phyloP scores from a whole-genome alignment of 2,888 invertebrate genomes.

The Cordilura impudica region DNA sequence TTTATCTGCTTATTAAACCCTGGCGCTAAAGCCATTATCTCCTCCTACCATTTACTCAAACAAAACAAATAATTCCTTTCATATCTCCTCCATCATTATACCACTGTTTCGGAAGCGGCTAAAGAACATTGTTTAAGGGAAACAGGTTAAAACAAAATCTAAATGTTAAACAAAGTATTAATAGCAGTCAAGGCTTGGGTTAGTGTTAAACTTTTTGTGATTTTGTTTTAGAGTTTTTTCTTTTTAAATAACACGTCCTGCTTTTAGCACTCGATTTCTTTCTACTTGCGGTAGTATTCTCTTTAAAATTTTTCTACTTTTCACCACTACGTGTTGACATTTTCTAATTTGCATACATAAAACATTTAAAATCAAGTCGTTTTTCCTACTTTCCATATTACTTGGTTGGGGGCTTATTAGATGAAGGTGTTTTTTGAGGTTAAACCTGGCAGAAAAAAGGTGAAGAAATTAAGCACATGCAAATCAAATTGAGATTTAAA shows the following conservation, averaged over 20 bases:
- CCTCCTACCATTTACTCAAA: no score
- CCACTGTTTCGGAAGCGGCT: not conserved
- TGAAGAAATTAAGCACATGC: conserved; percentile 49
- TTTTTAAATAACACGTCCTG: conserved; percentile 11
- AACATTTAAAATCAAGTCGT: conserved; percentile 44
- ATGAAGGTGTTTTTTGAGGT: conserved; percentile 19
- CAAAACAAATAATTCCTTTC: no score
- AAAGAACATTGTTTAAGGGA: not conserved
- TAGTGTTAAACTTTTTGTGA: not conserved
- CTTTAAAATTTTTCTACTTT: not conserved
- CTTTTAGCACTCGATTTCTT: not conserved
- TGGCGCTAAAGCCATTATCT: no score
- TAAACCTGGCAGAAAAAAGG: conserved; percentile 14
- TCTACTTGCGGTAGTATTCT: no score
- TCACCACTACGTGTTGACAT: conserved; percentile 40
- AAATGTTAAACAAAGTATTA: conserved; percentile 19
- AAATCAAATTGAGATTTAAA: conserved; percentile 56
- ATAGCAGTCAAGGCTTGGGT: not conserved
- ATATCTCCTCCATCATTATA: no score
- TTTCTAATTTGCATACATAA: conserved; percentile 52
- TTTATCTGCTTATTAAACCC: no score
- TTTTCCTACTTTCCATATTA: no score
- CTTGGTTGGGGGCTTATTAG: not conserved
- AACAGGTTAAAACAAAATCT: conserved; percentile 9
- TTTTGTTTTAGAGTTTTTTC: not conserved